Percentiles rank a stretch among this genome's conserved stretches.
phyloP scores from a whole-genome alignment of 35 echinoderm and acorn worm genomes.

The Heliocidaris tuberculata region DNA sequence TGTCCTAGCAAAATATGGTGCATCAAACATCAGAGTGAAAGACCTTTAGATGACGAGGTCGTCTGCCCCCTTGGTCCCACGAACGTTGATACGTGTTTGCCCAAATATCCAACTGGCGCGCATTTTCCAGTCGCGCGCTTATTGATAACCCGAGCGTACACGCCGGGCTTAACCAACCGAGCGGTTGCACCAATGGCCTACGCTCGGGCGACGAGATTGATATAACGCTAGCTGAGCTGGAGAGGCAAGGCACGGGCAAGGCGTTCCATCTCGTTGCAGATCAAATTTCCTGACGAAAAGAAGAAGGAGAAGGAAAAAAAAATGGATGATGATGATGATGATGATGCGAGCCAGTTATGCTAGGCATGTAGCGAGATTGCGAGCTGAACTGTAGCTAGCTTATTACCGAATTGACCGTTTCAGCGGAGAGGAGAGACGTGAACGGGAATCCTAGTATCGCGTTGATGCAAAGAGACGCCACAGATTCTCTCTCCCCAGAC shows the following conservation, averaged over 20 bases:
- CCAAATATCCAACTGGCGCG: conserved; percentile 29
- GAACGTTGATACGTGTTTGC: conserved; percentile 10
- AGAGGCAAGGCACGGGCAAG: background rate
- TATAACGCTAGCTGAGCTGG: conserved; percentile 21
- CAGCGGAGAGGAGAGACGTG: background rate
- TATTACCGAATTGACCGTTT: conserved; percentile 7
- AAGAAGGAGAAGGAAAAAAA: background rate
- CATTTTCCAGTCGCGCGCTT: conserved; percentile 38
- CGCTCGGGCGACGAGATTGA: conserved; percentile 15
- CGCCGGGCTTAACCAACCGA: conserved; percentile 23
- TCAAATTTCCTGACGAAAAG: conserved; percentile 22
- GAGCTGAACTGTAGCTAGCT: background rate
- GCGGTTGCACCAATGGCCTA: background rate
- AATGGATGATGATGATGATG: background rate
- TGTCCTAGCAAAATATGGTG: background rate
- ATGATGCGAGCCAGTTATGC: conserved; percentile 7
- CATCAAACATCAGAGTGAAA: background rate
- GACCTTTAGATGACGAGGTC: background rate
- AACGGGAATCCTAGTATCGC: background rate
- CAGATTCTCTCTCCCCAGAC: background rate
- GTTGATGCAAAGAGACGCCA: background rate
- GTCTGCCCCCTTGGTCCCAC: conserved; percentile 17
- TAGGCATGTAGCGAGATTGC: background rate
- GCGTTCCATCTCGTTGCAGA: conserved; percentile 41
- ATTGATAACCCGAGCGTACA: conserved; percentile 23